phyloP scores from a whole-genome alignment of 2,888 invertebrate species.

The Catocala fraxini region DNA sequence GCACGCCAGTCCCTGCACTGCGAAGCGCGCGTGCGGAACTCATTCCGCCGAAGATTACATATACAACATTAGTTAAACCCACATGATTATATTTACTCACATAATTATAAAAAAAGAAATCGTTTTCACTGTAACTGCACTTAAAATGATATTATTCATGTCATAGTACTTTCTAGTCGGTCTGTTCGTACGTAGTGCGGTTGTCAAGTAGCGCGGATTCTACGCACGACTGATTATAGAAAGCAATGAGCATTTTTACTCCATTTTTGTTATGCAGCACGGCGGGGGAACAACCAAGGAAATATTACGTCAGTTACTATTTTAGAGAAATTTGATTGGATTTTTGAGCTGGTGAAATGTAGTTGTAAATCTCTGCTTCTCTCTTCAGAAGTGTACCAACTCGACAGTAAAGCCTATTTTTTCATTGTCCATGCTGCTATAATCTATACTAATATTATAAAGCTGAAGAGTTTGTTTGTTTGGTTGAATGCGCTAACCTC shows the following conservation, averaged over 20 bases:
- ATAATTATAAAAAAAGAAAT: slow-evolving; percentile 38
- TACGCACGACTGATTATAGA: slow-evolving; percentile 71
- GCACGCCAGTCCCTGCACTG: too few species aligned
- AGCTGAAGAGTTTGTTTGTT: too few species aligned
- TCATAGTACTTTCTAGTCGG: slow-evolving; percentile 52
- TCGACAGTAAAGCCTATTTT: too few species aligned
- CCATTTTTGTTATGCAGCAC: slow-evolving; percentile 43
- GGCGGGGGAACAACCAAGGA: slow-evolving; percentile 30
- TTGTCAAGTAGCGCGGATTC: slow-evolving; percentile 62
- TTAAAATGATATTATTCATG: slow-evolving; percentile 50
- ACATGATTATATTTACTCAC: slow-evolving; percentile 29
- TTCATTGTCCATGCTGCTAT: too few species aligned
- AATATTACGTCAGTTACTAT: slow-evolving; percentile 36
- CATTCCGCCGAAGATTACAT: slow-evolving; percentile 4
- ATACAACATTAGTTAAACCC: slow-evolving; percentile 13
- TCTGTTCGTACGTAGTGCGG: slow-evolving; percentile 31
- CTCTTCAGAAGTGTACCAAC: too few species aligned
- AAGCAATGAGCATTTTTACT: slow-evolving; percentile 61
- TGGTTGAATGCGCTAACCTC: too few species aligned
- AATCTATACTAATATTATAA: too few species aligned
- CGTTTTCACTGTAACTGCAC: slow-evolving; percentile 38
- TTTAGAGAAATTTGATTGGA: slow-evolving; percentile 17
- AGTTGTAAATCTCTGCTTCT: neutral
- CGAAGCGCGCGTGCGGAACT: too few species aligned
- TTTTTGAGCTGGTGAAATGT: slow-evolving; percentile 8